Conservation (phyloP, 2,113 vertebrate genomes). For the Corythaixoides concolor region DNA sequence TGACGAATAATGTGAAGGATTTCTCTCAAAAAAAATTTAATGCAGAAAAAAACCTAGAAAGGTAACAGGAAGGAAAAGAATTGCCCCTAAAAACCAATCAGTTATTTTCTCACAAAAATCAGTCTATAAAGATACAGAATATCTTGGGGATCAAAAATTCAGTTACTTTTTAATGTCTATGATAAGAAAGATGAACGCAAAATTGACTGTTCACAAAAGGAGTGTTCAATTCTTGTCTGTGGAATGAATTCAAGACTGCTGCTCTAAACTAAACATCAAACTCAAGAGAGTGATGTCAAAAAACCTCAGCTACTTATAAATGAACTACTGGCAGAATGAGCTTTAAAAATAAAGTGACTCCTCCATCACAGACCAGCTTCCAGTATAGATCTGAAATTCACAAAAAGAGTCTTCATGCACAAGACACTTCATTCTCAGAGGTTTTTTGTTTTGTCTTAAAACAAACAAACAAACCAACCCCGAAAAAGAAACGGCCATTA, state of each 20-base stretch:
- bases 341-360: background rate
- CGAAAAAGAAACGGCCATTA: background rate
- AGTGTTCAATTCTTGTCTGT: rapidly evolving
- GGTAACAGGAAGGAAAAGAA: background rate
- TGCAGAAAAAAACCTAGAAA: background rate
- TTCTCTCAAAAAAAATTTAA: background rate
- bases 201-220: background rate
- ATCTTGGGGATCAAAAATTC: background rate
- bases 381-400: background rate
- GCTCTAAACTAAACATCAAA: background rate
- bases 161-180: background rate
- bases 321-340: background rate
- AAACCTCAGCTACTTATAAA: background rate
- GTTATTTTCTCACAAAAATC: background rate
- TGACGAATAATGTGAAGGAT: background rate
- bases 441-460: background rate
- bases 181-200: background rate
- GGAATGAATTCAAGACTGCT: background rate
- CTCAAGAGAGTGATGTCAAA: background rate
- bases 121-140: background rate
- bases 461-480: background rate
- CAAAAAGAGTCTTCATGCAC: background rate
- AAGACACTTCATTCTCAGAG: background rate
- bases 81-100: background rate
- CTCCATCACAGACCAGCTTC: background rate